A percentile compares a stretch with the other conserved stretches of the same genome.
Evolutionary conservation across 2,113 vertebrate genomes (phyloP).

Genomic region (Plecotus auritus): DNA sequence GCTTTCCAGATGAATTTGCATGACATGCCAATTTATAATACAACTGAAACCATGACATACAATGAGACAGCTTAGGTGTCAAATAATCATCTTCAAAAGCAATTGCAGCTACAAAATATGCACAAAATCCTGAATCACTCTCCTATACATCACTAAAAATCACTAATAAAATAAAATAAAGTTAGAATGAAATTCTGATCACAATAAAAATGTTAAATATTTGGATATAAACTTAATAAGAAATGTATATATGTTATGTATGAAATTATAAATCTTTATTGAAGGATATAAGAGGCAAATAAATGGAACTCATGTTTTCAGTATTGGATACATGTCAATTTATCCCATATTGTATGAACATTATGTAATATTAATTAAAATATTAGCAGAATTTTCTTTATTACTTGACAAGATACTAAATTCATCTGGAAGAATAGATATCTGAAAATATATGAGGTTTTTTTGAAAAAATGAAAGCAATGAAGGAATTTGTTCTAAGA

Average conservation of each 20-base stretch:
- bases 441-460: background rate
- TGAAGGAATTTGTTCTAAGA: background rate
- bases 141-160: background rate
- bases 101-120: background rate
- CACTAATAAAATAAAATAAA: slow-evolving; percentile 21
- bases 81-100: background rate
- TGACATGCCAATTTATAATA: background rate
- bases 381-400: background rate
- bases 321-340: background rate
- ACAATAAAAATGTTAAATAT: background rate
- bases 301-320: background rate
- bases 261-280: background rate
- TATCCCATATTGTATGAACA: background rate
- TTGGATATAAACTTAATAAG: background rate
- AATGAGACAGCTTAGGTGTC: background rate
- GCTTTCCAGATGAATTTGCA: background rate
- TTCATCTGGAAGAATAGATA: background rate
- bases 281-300: background rate
- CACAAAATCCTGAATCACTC: background rate
- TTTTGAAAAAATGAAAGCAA: background rate
- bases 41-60: background rate
- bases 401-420: background rate
- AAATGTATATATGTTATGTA: background rate
- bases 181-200: background rate
- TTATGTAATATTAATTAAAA: background rate